Evolutionary conservation across 2,888 invertebrate genomes (phyloP).

Genomic region (Caenorhabditis sp.): DNA sequence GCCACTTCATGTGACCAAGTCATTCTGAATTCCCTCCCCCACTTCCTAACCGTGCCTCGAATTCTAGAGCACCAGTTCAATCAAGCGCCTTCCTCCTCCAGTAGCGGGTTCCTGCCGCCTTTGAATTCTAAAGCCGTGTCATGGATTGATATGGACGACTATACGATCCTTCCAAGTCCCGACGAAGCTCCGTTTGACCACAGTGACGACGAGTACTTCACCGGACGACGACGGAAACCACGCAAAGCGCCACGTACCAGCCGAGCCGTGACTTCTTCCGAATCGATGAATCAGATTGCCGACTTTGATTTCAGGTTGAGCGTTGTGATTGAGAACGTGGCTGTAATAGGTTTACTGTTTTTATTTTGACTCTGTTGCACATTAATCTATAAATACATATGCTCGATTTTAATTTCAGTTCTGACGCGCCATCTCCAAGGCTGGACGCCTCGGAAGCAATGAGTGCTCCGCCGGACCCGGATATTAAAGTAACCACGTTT

Average conservation of each 20-base stretch:
- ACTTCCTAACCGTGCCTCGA: conserved; percentile 20
- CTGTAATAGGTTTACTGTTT: too few relatives aligned
- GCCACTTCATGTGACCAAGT: conserved; percentile 22
- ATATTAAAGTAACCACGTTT: conserved; percentile 37
- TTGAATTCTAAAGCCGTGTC: conserved; percentile 58
- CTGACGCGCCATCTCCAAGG: conserved; percentile 65
- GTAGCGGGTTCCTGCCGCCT: conserved; percentile 56
- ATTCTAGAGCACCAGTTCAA: conserved; percentile 43
- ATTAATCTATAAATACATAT: background rate
- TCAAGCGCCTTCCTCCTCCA: conserved; percentile 53
- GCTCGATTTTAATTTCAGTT: conserved; percentile 41
- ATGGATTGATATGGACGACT: conserved; percentile 68
- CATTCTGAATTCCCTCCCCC: background rate
- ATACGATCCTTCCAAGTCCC: conserved; percentile 61
- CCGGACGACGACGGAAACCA: conserved; percentile 25
- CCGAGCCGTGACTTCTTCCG: conserved; percentile 41
- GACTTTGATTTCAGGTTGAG: conserved; percentile 60
- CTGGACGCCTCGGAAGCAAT: conserved; percentile 48
- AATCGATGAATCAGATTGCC: conserved; percentile 56
- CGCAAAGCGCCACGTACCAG: conserved; percentile 24
- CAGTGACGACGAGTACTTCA: conserved; percentile 54
- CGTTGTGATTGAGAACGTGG: conserved; percentile 9
- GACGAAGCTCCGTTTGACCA: conserved; percentile 63
- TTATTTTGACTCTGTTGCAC: background rate
- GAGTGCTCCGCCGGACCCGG: conserved; percentile 55